Evolutionary conservation across 2,888 invertebrate genomes (phyloP).

Genomic region (Odiellus spinosus): DNA sequence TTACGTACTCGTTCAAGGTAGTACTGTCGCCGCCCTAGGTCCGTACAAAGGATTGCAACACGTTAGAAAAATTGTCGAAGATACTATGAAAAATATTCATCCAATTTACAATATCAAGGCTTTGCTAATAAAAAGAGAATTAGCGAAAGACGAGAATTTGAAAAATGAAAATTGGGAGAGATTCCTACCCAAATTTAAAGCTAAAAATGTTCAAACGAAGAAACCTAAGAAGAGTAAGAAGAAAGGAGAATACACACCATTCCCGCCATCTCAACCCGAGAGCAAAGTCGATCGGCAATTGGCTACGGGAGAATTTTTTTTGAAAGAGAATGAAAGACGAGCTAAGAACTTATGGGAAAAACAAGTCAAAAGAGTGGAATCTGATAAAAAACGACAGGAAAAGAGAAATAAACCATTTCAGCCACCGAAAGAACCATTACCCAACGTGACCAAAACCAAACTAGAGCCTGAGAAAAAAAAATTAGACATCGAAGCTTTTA

Average conservation of each 20-base stretch:
- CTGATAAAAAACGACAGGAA: conserved; percentile 54
- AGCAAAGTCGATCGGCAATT: conserved; percentile 86
- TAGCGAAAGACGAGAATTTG: conserved; percentile 79
- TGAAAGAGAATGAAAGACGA: conserved; percentile 43
- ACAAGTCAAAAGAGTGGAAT: conserved; percentile 37
- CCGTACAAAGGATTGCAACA: conserved; percentile 64
- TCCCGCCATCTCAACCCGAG: conserved; percentile 83
- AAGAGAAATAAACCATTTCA: conserved; percentile 62
- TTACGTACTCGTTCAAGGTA: conserved; percentile 91
- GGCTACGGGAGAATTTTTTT: conserved; percentile 92
- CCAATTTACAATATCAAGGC: conserved; percentile 84
- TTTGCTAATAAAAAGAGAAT: conserved; percentile 89
- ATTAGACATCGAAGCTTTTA: too few relatives aligned
- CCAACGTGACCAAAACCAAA: neutral
- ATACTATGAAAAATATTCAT: conserved; percentile 97
- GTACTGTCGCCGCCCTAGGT: conserved; percentile 91
- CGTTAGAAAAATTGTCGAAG: conserved; percentile 67
- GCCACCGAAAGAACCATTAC: conserved; percentile 51
- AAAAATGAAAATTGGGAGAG: conserved; percentile 91
- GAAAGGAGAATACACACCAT: conserved; percentile 94
- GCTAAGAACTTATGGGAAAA: conserved; percentile 58
- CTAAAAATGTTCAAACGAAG: conserved; percentile 70
- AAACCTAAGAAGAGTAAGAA: conserved; percentile 70
- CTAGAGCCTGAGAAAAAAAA: too few relatives aligned
- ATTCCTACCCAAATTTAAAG: conserved; percentile 84